phyloP scores from a whole-genome alignment of 1,140 invertebrate species.

The Mamestra configurata region DNA sequence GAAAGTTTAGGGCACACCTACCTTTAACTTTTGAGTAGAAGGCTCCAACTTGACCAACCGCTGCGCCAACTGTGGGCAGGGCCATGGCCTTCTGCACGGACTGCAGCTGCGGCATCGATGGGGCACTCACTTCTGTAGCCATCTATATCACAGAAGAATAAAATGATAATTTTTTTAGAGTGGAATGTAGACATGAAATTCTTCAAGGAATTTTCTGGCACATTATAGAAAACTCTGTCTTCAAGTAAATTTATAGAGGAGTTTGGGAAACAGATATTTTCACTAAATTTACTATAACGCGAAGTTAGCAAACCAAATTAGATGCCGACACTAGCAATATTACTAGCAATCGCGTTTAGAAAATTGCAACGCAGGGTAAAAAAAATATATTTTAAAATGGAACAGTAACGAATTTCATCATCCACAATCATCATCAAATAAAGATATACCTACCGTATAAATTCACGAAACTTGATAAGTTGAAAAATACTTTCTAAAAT shows the following conservation, averaged over 20 bases:
- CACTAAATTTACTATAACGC: background rate
- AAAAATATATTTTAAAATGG: background rate
- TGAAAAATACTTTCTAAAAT: conserved; percentile 38
- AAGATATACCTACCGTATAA: conserved; percentile 7
- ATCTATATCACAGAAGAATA: conserved; percentile 63
- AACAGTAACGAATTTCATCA: background rate
- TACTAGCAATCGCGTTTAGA: background rate
- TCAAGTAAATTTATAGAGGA: background rate
- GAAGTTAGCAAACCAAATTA: conserved; percentile 14
- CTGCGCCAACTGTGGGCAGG: conserved; percentile 77
- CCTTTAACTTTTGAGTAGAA: conserved; percentile 81
- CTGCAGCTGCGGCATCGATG: conserved; percentile 71
- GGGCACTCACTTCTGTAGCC: conserved; percentile 79
- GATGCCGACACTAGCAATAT: background rate
- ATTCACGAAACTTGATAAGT: conserved; percentile 14
- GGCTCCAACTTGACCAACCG: conserved; percentile 80
- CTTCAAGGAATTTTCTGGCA: background rate
- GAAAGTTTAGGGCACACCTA: conserved; percentile 49
- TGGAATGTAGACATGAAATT: background rate
- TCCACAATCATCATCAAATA: background rate
- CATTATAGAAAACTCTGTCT: background rate
- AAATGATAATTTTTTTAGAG: background rate
- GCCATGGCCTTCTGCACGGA: conserved; percentile 84
- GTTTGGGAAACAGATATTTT: background rate
- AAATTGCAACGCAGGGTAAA: background rate